Percentiles rank a stretch among this genome's conserved stretches.
Evolutionary conservation across 1,140 invertebrate genomes (phyloP).

Genomic region (Cherax quadricarinatus): DNA sequence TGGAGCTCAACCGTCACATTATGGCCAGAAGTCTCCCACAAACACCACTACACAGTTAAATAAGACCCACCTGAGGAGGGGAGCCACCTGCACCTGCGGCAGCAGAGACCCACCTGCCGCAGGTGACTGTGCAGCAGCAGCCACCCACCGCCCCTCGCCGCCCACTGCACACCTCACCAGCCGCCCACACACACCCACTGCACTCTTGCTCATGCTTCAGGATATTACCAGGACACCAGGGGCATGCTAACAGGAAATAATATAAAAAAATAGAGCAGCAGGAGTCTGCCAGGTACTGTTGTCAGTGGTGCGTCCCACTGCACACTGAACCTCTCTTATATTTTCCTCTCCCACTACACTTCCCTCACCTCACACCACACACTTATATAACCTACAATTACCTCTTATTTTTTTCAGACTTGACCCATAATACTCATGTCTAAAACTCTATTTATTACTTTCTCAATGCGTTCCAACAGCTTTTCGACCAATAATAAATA

Average conservation of each 20-base stretch:
- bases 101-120: not conserved
- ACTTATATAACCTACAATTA: no score
- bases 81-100: not conserved
- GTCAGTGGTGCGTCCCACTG: not conserved
- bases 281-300: no score
- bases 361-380: no score
- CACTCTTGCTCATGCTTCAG: not conserved
- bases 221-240: not conserved
- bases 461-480: no score
- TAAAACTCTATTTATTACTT: no score
- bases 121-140: not conserved
- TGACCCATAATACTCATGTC: no score
- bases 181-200: not conserved
- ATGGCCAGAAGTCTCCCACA: no score
- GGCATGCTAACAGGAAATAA: not conserved
- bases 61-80: not conserved
- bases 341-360: no score
- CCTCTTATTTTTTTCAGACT: no score
- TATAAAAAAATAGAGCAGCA: not conserved
- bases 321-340: not conserved
- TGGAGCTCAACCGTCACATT: no score
- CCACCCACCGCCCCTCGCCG: not conserved
- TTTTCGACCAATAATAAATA: no score
- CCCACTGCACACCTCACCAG: not conserved
- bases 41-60: not conserved